These are phyloP conservation scores for Phragmatobia fuliginosa DNA, from an alignment of 2,888 invertebrate species.

Conservation along the genomic window DNA sequence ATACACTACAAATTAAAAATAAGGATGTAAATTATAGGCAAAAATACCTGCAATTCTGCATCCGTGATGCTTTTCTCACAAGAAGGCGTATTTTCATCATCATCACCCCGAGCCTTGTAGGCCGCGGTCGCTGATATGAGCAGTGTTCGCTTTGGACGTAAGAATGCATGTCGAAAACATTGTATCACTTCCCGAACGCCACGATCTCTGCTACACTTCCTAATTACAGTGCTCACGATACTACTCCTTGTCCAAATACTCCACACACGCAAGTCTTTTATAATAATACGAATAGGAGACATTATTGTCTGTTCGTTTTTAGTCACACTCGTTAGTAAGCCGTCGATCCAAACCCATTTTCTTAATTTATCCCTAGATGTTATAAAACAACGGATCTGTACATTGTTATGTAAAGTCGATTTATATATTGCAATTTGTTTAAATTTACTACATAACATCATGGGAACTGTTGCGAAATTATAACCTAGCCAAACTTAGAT, in stretches of 20 bases:
- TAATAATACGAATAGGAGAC: slow-evolving; percentile 67
- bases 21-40: background rate
- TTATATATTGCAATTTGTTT: slow-evolving; percentile 62
- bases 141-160: slow-evolving; percentile 70
- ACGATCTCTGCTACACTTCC: slow-evolving; percentile 70
- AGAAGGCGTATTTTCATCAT: slow-evolving; percentile 50
- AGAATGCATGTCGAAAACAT: slow-evolving; percentile 71
- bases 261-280: slow-evolving; percentile 75
- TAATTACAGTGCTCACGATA: slow-evolving; percentile 69
- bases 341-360: slow-evolving; percentile 60
- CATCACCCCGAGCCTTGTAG: slow-evolving; percentile 61
- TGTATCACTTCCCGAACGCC: slow-evolving; percentile 74
- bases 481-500: slow-evolving; percentile 62
- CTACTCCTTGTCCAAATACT: slow-evolving; percentile 72
- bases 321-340: slow-evolving; percentile 44
- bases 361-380: slow-evolving; percentile 54
- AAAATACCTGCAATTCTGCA: slow-evolving; percentile 73
- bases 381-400: slow-evolving; percentile 53
- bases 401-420: slow-evolving; percentile 52
- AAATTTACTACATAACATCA: slow-evolving; percentile 72
- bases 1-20: too few relatives aligned
- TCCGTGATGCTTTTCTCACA: slow-evolving; percentile 72
- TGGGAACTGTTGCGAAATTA: slow-evolving; percentile 69
- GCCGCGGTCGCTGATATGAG: slow-evolving; percentile 77
- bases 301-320: slow-evolving; percentile 57